Evolutionary conservation across 2,888 invertebrate genomes (phyloP), one percentile per base, ranked within the genome.

Genomic region (Cheilosia vulpina): DNA sequence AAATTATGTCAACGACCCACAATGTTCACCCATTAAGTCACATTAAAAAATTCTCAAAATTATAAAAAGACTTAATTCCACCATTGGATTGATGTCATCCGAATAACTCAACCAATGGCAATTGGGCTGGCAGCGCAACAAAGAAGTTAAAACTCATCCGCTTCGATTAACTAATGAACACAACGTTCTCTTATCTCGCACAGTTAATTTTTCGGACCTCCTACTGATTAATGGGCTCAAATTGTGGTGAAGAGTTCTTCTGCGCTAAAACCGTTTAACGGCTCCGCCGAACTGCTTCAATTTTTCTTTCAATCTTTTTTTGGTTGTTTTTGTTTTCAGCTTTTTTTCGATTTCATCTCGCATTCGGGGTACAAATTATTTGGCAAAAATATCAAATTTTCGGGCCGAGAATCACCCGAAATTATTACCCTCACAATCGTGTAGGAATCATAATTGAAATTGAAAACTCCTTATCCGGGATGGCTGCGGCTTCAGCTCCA

Each of bases 211-310:
- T 85, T 85, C 87, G 76, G 87, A 87, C 88, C 88, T 87, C 88
- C 88, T 87, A 87, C 87, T 83, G 88, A 87, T 88, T 88, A 88
- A 88, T 87, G 87, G 87, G 87, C 87, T 87, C 88, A 88, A 87
- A 87, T 84, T 87, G 82, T 84, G 80, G 83, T 81, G 84, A 80
- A 81, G 62, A 77, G 72, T 76, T 80, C 71, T 68, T 81, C 11
- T 72, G 80, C 66, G 68, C 77, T 52, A 68, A 76, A 81, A 81
- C 71, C 63, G 76, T 77, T 84, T 85, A 55, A 50, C 76, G 31
- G 52, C 55, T 50, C 68, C 57, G 52, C 68, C 52, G 58, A 71
- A 72, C 68, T 58, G 60, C 63, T 76, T 68, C 21, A 31, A 60
- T 24, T 45, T 65, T 68, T 38, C 43, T 34, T 19, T 38, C 38